Percentiles rank a stretch among this genome's conserved stretches.
Evolutionary conservation across 2,888 invertebrate species (phyloP).

Genomic region (Subacronicta megacephala): DNA sequence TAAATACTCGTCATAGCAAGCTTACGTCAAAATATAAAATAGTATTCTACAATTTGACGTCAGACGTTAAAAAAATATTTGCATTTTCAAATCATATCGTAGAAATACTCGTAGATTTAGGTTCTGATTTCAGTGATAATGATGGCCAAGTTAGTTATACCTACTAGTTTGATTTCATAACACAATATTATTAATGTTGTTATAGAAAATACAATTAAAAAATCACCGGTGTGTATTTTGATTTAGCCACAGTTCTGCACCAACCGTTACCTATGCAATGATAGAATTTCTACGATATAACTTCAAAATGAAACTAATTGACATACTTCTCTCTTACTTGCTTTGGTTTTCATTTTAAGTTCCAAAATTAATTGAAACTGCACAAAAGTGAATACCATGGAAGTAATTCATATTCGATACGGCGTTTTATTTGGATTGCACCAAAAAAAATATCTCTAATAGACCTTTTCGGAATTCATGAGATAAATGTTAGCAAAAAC

Average conservation of each 20-base stretch:
- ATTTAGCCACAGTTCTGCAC: too few species aligned
- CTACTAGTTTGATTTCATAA: too few species aligned
- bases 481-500: slow-evolving; percentile 50
- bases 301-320: slow-evolving; percentile 17
- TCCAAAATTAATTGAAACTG: slow-evolving; percentile 2
- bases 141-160: too few species aligned
- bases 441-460: slow-evolving; percentile 2
- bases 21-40: slow-evolving; percentile 6
- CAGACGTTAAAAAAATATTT: slow-evolving; percentile 6
- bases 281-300: slow-evolving; percentile 2
- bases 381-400: slow-evolving; percentile 4
- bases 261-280: too few species aligned
- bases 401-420: slow-evolving; percentile 14
- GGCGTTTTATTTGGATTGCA: slow-evolving; percentile 17
- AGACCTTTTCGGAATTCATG: slow-evolving; percentile 23
- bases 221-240: too few species aligned
- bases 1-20: not conserved
- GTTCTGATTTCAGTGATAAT: too few species aligned
- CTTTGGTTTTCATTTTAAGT: slow-evolving; percentile 30
- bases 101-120: not conserved
- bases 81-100: slow-evolving; percentile 8
- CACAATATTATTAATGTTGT: too few species aligned
- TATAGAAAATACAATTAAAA: too few species aligned
- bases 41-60: slow-evolving; percentile 26
- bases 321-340: slow-evolving; percentile 14